Conservation (phyloP, 2,113 vertebrate species). For the Engraulis encrasicolus region DNA sequence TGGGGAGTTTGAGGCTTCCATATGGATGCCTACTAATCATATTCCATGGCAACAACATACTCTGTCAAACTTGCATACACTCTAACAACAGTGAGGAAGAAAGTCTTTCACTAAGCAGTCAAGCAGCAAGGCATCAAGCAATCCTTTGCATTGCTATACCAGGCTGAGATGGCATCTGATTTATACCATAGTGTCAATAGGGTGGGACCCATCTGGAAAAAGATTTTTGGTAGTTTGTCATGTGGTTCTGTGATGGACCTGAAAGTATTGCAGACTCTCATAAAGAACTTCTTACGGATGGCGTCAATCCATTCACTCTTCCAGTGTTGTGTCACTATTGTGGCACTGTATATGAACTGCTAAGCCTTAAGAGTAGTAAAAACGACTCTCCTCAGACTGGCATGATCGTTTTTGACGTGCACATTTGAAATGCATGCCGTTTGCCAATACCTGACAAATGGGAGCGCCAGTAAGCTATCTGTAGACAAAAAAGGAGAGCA, state of each 20-base stretch:
- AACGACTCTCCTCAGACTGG: neutral
- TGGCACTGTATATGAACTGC: neutral
- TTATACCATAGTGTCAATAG: slow-evolving; percentile 3
- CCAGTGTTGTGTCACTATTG: neutral
- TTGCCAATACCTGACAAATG: neutral
- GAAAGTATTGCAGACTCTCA: neutral
- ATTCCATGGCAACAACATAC: neutral
- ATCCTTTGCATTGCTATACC: too few relatives aligned
- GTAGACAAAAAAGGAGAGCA: neutral
- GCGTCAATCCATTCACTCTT: neutral
- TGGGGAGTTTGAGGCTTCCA: too few relatives aligned
- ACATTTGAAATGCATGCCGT: neutral
- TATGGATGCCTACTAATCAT: too few relatives aligned
- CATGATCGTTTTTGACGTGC: neutral
- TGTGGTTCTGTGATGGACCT: neutral
- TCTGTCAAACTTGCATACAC: too few relatives aligned
- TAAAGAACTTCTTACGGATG: neutral
- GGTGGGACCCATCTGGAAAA: neutral
- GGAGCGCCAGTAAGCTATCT: neutral
- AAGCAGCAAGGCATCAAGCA: too few relatives aligned
- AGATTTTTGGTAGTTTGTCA: neutral
- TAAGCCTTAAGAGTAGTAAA: neutral
- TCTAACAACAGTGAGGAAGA: too few relatives aligned
- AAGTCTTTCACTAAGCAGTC: too few relatives aligned
- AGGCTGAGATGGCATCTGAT: neutral